These are phyloP conservation scores for Drosophila nasuta DNA, from an alignment of 1,140 invertebrate species.

Conservation along the genomic window DNA sequence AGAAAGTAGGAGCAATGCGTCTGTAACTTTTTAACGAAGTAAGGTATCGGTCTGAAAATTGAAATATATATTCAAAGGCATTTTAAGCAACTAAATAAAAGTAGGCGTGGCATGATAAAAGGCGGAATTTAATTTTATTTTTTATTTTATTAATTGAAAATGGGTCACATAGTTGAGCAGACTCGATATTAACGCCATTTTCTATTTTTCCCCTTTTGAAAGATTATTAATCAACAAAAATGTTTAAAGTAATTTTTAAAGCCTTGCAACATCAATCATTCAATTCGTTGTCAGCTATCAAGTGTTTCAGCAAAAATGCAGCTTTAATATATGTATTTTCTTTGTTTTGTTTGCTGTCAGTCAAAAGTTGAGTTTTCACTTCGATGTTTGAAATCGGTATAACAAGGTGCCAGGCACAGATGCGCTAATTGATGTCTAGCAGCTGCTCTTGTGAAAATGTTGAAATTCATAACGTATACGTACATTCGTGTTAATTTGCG, in stretches of 20 bases:
- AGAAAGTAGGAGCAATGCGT: too few relatives aligned
- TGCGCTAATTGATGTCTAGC: constrained; percentile 63
- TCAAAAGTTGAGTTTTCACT: constrained; percentile 22
- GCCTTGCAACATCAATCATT: constrained; percentile 24
- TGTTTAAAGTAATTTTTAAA: not conserved
- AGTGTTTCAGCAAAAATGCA: constrained; percentile 1
- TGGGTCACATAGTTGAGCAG: too few relatives aligned
- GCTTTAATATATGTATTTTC: constrained; percentile 12
- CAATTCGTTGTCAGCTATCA: constrained; percentile 31
- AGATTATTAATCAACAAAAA: not conserved
- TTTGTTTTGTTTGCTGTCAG: not conserved
- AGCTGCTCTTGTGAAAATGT: constrained; percentile 39
- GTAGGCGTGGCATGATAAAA: too few relatives aligned
- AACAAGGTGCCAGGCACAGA: constrained; percentile 44
- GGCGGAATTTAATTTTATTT: too few relatives aligned
- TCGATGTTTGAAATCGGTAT: not conserved
- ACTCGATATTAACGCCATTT: too few relatives aligned
- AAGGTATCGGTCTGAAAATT: too few relatives aligned
- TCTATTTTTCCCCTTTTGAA: not conserved
- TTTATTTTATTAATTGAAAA: too few relatives aligned
- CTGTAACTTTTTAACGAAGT: too few relatives aligned
- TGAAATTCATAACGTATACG: constrained; percentile 50
- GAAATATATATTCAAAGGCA: too few relatives aligned
- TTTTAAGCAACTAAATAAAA: too few relatives aligned
- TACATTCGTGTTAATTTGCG: constrained; percentile 32